phyloP scores from a whole-genome alignment of 2,888 invertebrate genomes.

The Nomada hirtipes region DNA sequence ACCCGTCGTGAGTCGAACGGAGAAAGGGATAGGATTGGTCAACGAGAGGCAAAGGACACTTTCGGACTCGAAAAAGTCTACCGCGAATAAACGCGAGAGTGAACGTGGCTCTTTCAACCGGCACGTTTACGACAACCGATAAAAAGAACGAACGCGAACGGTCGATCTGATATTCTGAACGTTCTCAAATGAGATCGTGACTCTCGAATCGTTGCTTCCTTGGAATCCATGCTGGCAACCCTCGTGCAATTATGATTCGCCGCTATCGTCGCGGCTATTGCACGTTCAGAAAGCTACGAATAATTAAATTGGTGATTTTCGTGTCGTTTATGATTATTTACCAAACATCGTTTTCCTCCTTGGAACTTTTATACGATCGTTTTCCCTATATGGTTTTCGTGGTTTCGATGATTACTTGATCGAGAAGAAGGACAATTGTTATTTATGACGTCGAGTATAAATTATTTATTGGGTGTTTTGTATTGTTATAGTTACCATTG shows the following conservation, averaged over 20 bases:
- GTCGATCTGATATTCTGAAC: conserved; percentile 45
- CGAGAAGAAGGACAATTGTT: too few relatives aligned
- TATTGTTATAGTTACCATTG: too few relatives aligned
- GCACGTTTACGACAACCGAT: conserved; percentile 59
- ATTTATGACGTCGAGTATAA: too few relatives aligned
- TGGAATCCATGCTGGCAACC: conserved; percentile 7
- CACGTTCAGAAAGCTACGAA: background rate
- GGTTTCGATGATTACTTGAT: too few relatives aligned
- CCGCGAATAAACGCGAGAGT: conserved; percentile 55
- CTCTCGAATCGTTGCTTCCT: conserved; percentile 1
- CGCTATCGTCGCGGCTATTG: background rate
- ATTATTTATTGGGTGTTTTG: too few relatives aligned
- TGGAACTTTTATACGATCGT: too few relatives aligned
- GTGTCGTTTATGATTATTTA: too few relatives aligned
- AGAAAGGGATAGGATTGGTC: conserved; percentile 36
- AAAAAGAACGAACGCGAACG: conserved; percentile 50
- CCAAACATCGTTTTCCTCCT: too few relatives aligned
- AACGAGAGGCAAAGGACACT: conserved; percentile 62
- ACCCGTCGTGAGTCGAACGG: background rate
- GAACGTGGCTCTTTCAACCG: conserved; percentile 51
- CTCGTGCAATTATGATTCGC: conserved; percentile 6
- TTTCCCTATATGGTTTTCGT: too few relatives aligned
- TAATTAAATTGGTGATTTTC: too few relatives aligned
- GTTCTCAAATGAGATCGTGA: conserved; percentile 44
- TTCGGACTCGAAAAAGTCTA: conserved; percentile 50